Evolutionary conservation across 2,113 vertebrate genomes (phyloP).

Genomic region (Lucifuga dentata): DNA sequence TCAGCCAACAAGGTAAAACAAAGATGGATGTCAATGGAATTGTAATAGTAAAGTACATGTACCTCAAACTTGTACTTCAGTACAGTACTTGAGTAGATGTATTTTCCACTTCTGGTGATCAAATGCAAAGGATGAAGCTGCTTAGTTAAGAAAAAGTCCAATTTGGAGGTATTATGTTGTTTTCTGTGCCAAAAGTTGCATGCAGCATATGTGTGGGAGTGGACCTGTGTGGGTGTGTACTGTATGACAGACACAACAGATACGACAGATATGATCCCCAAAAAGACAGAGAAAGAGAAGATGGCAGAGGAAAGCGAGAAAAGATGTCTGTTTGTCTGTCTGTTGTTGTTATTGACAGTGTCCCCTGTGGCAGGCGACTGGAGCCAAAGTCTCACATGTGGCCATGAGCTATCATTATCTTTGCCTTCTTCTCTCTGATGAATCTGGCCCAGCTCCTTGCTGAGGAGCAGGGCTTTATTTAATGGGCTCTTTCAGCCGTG

Average conservation of each 20-base stretch:
- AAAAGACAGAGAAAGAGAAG: too few relatives aligned
- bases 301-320: slow-evolving; percentile 28
- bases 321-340: slow-evolving; percentile 40
- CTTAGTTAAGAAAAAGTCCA: slow-evolving; percentile 10
- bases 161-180: background rate
- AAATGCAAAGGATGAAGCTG: slow-evolving; percentile 2
- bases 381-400: slow-evolving; percentile 74
- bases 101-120: too few relatives aligned
- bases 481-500: slow-evolving; percentile 82
- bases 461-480: slow-evolving; percentile 78
- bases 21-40: too few relatives aligned
- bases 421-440: slow-evolving; percentile 78
- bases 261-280: slow-evolving; percentile 15
- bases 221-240: too few relatives aligned
- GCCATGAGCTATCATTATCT: slow-evolving; percentile 84
- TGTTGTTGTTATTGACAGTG: slow-evolving; percentile 70
- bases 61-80: too few relatives aligned
- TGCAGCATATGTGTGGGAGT: background rate
- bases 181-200: slow-evolving; percentile 1
- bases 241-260: too few relatives aligned
- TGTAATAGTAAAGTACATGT: too few relatives aligned
- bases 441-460: slow-evolving; percentile 73
- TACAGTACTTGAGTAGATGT: too few relatives aligned
- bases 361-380: slow-evolving; percentile 64
- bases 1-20: too few relatives aligned